These are phyloP conservation scores for Triops cancriformis DNA, from an alignment of 1,140 invertebrate genomes.

Conservation along the genomic window DNA sequence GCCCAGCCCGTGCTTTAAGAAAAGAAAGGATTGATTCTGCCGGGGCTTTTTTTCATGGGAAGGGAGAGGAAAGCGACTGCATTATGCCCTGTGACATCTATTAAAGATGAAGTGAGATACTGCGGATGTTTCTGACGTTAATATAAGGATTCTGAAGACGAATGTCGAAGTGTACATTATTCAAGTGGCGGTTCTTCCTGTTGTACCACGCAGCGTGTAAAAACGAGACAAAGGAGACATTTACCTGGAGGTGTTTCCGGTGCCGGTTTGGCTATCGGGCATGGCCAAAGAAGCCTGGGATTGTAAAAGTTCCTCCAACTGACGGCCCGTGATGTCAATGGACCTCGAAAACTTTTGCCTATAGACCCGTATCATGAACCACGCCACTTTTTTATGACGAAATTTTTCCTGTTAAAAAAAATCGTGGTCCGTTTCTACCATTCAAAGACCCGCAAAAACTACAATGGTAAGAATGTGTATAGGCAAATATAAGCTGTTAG, in stretches of 20 bases:
- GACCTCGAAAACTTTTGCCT: background rate
- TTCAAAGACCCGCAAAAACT: too few relatives aligned
- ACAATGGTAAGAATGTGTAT: background rate
- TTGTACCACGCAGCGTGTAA: background rate
- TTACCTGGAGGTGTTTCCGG: conserved; percentile 12
- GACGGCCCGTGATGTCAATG: background rate
- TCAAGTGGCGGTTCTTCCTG: too few relatives aligned
- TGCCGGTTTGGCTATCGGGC: background rate
- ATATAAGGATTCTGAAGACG: too few relatives aligned
- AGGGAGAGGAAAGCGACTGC: background rate
- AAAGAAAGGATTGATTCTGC: background rate
- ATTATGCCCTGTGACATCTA: background rate
- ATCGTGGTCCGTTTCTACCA: too few relatives aligned
- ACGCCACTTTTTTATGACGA: background rate
- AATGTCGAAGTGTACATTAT: too few relatives aligned
- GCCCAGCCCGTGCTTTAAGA: background rate
- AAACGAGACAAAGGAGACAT: background rate
- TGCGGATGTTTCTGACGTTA: background rate
- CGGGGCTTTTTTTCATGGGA: background rate
- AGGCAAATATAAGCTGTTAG: conserved; percentile 1
- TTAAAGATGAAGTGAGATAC: background rate
- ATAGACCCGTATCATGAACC: background rate
- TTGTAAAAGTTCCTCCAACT: background rate
- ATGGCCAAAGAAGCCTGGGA: conserved; percentile 2
- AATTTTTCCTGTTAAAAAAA: background rate